Conservation (phyloP, 2,888 invertebrate species). For the Octonoba sinensis region DNA sequence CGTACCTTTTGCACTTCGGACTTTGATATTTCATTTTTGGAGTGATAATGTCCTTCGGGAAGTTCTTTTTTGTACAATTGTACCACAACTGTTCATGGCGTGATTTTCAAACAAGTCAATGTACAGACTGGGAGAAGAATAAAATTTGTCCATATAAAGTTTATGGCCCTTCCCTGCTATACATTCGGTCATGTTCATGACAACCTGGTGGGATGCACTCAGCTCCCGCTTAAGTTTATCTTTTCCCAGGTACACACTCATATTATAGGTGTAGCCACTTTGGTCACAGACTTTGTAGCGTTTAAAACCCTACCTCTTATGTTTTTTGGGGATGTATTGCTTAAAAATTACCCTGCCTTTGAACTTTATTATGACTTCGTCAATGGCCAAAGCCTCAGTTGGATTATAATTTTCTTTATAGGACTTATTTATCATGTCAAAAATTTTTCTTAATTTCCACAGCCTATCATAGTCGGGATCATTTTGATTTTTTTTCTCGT, state of each 20-base stretch:
- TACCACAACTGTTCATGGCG: no score
- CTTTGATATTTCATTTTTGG: no score
- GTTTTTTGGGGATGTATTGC: slow-evolving; percentile 20
- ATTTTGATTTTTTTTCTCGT: neutral
- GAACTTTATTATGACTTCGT: slow-evolving; percentile 22
- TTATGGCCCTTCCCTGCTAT: slow-evolving; percentile 16
- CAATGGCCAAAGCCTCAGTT: neutral
- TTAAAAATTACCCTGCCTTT: no score
- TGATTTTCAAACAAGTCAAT: neutral
- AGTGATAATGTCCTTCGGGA: no score
- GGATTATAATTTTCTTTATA: slow-evolving; percentile 11
- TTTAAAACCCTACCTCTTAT: slow-evolving; percentile 5
- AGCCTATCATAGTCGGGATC: slow-evolving; percentile 2
- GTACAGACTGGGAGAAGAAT: slow-evolving; percentile 3
- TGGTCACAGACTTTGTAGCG: slow-evolving; percentile 2
- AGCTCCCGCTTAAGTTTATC: slow-evolving; percentile 4
- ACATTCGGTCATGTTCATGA: neutral
- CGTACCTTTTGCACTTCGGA: no score
- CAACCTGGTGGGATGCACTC: neutral
- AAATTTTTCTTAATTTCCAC: slow-evolving; percentile 11
- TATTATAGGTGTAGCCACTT: no score
- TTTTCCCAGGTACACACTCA: no score
- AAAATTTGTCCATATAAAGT: slow-evolving; percentile 21
- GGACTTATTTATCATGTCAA: neutral
- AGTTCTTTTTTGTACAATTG: no score